phyloP scores from a whole-genome alignment of 2,888 invertebrate genomes.

The Hypselothyrea guttata region DNA sequence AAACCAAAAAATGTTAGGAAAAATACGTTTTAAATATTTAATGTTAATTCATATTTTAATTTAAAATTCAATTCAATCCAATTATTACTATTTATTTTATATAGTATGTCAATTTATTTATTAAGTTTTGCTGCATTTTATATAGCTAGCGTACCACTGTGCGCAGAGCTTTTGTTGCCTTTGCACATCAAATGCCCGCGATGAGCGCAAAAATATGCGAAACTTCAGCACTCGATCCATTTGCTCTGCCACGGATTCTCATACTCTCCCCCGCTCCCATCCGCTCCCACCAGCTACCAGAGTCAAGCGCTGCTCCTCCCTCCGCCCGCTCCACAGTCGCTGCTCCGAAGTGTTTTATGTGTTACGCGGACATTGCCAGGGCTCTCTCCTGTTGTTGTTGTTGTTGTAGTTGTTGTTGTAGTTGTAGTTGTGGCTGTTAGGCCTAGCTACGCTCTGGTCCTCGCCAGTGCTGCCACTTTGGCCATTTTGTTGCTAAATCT shows the following conservation, averaged over 20 bases:
- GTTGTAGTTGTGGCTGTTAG: slow-evolving; percentile 37
- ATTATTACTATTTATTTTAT: background rate
- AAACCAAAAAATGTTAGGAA: too few relatives aligned
- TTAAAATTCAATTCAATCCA: background rate
- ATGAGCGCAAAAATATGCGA: slow-evolving; percentile 70
- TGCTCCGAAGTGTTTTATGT: slow-evolving; percentile 65
- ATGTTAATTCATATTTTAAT: background rate
- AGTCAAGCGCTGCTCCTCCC: background rate
- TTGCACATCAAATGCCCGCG: slow-evolving; percentile 63
- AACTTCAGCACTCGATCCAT: slow-evolving; percentile 48
- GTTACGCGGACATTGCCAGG: slow-evolving; percentile 59
- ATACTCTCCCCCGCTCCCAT: too few relatives aligned
- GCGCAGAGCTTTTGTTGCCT: slow-evolving; percentile 18
- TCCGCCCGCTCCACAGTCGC: background rate
- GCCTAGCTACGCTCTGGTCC: too few relatives aligned
- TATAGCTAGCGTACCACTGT: slow-evolving; percentile 41
- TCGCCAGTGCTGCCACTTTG: too few relatives aligned
- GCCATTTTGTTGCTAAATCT: too few relatives aligned
- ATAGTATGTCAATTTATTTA: background rate
- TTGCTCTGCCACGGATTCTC: background rate
- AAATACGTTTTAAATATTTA: background rate
- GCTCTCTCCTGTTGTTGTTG: slow-evolving; percentile 30
- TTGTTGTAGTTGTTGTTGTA: slow-evolving; percentile 23
- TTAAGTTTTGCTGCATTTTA: background rate
- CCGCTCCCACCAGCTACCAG: background rate